Evolutionary conservation across 1,140 invertebrate genomes (phyloP).

Genomic region (Pseudobourletiella spinata): DNA sequence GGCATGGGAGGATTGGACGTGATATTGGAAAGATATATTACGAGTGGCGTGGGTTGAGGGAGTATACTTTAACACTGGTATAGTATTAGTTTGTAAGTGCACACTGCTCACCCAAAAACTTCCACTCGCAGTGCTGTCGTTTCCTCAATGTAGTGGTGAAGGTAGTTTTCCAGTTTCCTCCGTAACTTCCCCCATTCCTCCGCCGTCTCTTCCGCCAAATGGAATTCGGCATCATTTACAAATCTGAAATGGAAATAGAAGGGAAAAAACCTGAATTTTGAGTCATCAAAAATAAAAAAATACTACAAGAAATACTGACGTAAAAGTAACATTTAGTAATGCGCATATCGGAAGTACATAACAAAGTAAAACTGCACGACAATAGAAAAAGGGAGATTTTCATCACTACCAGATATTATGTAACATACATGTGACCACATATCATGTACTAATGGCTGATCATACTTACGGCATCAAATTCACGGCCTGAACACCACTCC

Average conservation of each 20-base stretch:
- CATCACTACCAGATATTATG: background rate
- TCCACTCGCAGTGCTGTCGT: background rate
- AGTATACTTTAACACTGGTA: background rate
- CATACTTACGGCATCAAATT: background rate
- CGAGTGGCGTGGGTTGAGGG: background rate
- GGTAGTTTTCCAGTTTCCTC: background rate
- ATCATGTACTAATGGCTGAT: background rate
- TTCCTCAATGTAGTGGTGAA: background rate
- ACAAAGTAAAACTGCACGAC: background rate
- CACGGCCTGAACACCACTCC: background rate
- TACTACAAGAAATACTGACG: background rate
- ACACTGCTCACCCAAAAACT: background rate
- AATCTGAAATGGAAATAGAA: constrained; percentile 8
- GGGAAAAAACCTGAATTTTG: background rate
- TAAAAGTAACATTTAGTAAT: background rate
- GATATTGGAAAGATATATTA: background rate
- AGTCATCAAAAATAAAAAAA: background rate
- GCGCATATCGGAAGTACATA: background rate
- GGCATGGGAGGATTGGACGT: background rate
- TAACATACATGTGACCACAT: background rate
- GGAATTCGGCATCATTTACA: constrained; percentile 22
- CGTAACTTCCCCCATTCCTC: constrained; percentile 15
- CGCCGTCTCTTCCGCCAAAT: background rate
- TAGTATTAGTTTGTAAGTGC: background rate
- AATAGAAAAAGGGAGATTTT: background rate